phyloP scores from a whole-genome alignment of 2,888 invertebrate species.

The Sacculina carcini region DNA sequence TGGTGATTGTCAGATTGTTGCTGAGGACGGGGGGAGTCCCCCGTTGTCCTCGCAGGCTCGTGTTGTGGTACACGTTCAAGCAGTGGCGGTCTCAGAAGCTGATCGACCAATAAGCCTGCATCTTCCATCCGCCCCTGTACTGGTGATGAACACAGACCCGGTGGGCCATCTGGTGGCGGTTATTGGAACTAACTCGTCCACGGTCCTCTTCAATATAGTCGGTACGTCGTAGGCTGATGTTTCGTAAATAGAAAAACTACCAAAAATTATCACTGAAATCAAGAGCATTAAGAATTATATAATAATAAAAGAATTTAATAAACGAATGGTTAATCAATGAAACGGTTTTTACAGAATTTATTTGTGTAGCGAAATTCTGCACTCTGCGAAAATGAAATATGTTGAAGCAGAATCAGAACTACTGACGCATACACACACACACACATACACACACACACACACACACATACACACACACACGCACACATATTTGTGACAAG shows the following conservation, averaged over 20 bases:
- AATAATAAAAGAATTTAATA: too few species aligned
- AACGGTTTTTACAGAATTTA: too few species aligned
- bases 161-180: constrained; percentile 64
- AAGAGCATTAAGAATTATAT: too few species aligned
- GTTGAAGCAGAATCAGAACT: background rate
- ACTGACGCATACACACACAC: constrained; percentile 2
- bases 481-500: background rate
- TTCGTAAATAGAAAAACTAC: too few species aligned
- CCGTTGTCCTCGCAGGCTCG: constrained; percentile 45
- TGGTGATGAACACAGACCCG: constrained; percentile 31
- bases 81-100: constrained; percentile 29
- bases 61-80: constrained; percentile 38
- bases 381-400: too few species aligned
- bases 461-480: background rate
- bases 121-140: constrained; percentile 12
- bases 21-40: constrained; percentile 50
- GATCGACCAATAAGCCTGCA: constrained; percentile 21
- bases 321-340: too few species aligned
- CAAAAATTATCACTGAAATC: too few species aligned
- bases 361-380: too few species aligned
- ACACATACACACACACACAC: background rate
- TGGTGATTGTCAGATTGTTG: constrained; percentile 33
- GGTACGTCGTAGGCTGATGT: constrained; percentile 28
- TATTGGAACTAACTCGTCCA: constrained; percentile 52
- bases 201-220: constrained; percentile 67